These are phyloP conservation scores for Pogona vitticeps DNA, from an alignment of 2,113 vertebrate species.

Conservation along the genomic window DNA sequence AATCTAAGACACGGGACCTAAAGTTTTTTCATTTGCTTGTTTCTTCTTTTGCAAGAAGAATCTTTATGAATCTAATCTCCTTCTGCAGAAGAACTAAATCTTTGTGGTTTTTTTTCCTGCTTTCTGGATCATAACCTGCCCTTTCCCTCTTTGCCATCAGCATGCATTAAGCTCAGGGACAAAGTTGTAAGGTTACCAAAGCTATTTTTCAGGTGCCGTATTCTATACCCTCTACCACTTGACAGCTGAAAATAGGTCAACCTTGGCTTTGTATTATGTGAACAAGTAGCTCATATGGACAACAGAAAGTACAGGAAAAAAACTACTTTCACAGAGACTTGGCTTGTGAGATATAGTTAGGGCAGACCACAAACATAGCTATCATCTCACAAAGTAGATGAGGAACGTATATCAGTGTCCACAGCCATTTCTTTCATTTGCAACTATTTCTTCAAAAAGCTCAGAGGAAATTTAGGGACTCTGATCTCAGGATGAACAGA, in stretches of 20 bases:
- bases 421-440: background rate
- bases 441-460: background rate
- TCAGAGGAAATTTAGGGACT: background rate
- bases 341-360: background rate
- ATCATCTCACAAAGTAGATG: background rate
- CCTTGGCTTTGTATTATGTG: background rate
- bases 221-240: constrained; percentile 15
- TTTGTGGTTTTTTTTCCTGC: background rate
- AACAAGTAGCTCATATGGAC: background rate
- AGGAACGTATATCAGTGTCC: background rate
- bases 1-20: background rate
- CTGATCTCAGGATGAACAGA: background rate
- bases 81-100: background rate
- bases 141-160: constrained; percentile 12
- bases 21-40: background rate
- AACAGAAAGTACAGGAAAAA: background rate
- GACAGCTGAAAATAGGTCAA: background rate
- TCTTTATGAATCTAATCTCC: background rate
- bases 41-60: background rate
- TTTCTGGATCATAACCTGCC: constrained; percentile 5
- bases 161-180: constrained; percentile 46
- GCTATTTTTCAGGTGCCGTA: constrained; percentile 35
- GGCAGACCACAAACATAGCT: background rate
- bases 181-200: constrained; percentile 13
- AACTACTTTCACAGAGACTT: background rate